phyloP scores from a whole-genome alignment of 1,140 invertebrate species.

The Diorhabda carinulata region DNA sequence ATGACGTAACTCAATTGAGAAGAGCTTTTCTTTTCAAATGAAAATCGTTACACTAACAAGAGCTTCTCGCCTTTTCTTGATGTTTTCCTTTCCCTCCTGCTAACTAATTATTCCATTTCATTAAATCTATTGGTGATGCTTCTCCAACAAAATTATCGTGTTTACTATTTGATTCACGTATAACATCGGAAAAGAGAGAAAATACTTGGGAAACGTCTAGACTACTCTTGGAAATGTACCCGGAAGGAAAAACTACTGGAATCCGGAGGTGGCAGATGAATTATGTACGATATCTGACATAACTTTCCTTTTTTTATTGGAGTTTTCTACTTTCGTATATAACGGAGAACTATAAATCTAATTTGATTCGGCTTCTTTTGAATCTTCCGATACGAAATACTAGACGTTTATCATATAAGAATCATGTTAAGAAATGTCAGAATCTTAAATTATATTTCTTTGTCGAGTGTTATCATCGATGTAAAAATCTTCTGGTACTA shows the following conservation, averaged over 20 bases:
- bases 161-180: constrained; percentile 31
- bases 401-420: no score
- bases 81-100: no score
- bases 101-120: constrained; percentile 13
- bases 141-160: constrained; percentile 5
- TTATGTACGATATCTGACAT: constrained; percentile 43
- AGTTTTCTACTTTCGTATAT: background rate
- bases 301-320: constrained; percentile 9
- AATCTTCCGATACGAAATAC: background rate
- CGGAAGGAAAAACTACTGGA: constrained; percentile 44
- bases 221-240: constrained; percentile 43
- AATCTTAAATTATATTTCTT: no score
- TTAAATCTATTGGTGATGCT: constrained; percentile 6
- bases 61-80: no score
- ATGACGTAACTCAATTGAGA: no score
- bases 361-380: background rate
- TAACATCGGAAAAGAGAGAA: constrained; percentile 22
- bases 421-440: no score
- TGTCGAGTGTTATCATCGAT: no score
- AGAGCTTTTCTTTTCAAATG: no score
- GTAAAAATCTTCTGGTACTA: no score
- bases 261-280: constrained; percentile 45
- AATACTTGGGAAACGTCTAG: constrained; percentile 29
- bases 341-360: background rate
- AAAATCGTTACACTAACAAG: no score